These are phyloP conservation scores for Elaphurus davidianus DNA, from an alignment of 2,113 vertebrate genomes.

Conservation along the genomic window DNA sequence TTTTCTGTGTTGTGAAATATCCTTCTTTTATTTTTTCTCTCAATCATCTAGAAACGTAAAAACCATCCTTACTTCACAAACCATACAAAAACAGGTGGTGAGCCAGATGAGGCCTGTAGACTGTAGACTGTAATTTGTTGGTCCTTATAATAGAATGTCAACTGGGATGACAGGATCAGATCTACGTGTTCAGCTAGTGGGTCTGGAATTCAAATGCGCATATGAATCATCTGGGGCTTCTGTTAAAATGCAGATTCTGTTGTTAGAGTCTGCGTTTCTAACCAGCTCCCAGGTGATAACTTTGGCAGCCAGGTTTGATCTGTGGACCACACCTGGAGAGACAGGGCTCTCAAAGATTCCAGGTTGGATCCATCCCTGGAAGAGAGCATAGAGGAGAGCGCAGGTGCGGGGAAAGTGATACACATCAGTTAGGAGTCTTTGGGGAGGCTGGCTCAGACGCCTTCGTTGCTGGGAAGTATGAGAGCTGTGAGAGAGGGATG, in stretches of 20 bases:
- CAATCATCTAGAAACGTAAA: not conserved
- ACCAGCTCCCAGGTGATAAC: not conserved
- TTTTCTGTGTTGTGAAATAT: not conserved
- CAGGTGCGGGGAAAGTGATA: accelerated
- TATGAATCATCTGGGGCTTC: not conserved
- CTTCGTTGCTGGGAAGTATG: not conserved
- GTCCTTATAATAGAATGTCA: not conserved
- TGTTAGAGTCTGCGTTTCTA: not conserved
- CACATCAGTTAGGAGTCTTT: not conserved
- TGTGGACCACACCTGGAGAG: not conserved
- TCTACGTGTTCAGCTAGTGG: not conserved
- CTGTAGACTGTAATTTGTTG: not conserved
- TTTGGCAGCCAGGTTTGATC: not conserved
- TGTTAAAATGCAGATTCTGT: not conserved
- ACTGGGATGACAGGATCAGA: not conserved
- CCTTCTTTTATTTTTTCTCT: not conserved
- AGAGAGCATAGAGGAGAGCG: not conserved
- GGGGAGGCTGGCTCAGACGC: not conserved
- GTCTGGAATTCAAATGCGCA: not conserved
- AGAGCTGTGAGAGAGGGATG: not conserved
- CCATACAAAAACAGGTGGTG: not conserved
- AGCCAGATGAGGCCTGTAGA: not conserved
- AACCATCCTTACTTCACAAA: not conserved
- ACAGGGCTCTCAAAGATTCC: not conserved
- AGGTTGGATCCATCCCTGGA: not conserved